Conservation (phyloP, 23 tunicate species). For the Halocynthia roretzi region DNA sequence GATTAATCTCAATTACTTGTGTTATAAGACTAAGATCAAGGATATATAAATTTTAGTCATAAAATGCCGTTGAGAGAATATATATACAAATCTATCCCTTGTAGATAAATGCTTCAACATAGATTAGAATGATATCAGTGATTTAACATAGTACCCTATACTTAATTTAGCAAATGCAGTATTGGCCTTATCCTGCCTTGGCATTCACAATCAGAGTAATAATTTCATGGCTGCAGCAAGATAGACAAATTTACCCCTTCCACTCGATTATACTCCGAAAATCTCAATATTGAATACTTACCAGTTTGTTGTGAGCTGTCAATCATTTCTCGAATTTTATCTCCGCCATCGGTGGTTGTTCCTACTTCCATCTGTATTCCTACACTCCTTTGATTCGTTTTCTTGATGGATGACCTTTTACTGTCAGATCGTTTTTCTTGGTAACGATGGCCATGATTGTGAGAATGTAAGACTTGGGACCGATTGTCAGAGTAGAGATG, state of each 20-base stretch:
- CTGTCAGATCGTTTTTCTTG: constrained; percentile 12
- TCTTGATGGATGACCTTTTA: not conserved
- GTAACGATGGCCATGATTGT: constrained; percentile 2
- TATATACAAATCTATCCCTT: no score
- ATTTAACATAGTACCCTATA: no score
- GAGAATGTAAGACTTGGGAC: not conserved
- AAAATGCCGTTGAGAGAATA: no score
- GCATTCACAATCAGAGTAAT: no score
- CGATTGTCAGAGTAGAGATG: not conserved
- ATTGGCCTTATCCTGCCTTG: no score
- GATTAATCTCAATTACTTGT: no score
- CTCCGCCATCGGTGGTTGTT: not conserved
- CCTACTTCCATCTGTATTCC: constrained; percentile 64
- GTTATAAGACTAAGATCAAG: no score
- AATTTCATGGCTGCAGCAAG: not conserved
- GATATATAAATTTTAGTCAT: no score
- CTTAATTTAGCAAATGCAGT: no score
- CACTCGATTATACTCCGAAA: no score
- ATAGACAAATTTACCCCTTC: not conserved
- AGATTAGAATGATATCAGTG: no score
- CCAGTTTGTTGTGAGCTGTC: constrained; percentile 76
- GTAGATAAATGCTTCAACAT: no score
- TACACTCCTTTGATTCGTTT: constrained; percentile 36
- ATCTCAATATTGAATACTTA: not conserved
- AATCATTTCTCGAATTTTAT: constrained; percentile 26